phyloP scores from a whole-genome alignment of 2,888 invertebrate genomes.

The Carpatolechia fugitivella region DNA sequence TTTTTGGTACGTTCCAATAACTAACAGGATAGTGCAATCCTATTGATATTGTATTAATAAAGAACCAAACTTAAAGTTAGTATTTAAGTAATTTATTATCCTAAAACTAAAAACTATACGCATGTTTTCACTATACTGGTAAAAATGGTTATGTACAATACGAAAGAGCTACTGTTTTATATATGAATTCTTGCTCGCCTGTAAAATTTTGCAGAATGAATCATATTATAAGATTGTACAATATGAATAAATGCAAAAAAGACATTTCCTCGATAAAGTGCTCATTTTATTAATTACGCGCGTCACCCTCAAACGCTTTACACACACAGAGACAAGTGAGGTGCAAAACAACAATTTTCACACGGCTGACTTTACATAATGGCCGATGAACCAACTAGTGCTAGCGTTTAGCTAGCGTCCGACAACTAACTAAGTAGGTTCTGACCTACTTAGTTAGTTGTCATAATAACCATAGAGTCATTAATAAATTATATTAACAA shows the following conservation, averaged over 20 bases:
- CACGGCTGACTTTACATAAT: no score
- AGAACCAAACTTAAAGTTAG: constrained; percentile 80
- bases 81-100: constrained; percentile 80
- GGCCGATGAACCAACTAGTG: no score
- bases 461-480: no score
- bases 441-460: no score
- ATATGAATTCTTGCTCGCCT: constrained; percentile 81
- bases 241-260: constrained; percentile 80
- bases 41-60: constrained; percentile 80
- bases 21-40: constrained; percentile 77
- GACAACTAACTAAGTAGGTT: no score
- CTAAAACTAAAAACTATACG: constrained; percentile 79
- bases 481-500: no score
- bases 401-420: no score
- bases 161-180: constrained; percentile 79
- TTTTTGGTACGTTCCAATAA: constrained; percentile 72
- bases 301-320: neutral
- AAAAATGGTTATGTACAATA: constrained; percentile 79
- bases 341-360: neutral
- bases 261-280: constrained; percentile 70
- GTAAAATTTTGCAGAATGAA: constrained; percentile 80
- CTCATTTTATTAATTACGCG: constrained; percentile 10
- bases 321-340: neutral
- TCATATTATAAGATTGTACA: constrained; percentile 80
- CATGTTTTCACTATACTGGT: constrained; percentile 81